Evolutionary conservation across 1,140 invertebrate genomes (phyloP), one percentile per base, ranked within the genome.

Genomic region (Drosophila sp.): DNA sequence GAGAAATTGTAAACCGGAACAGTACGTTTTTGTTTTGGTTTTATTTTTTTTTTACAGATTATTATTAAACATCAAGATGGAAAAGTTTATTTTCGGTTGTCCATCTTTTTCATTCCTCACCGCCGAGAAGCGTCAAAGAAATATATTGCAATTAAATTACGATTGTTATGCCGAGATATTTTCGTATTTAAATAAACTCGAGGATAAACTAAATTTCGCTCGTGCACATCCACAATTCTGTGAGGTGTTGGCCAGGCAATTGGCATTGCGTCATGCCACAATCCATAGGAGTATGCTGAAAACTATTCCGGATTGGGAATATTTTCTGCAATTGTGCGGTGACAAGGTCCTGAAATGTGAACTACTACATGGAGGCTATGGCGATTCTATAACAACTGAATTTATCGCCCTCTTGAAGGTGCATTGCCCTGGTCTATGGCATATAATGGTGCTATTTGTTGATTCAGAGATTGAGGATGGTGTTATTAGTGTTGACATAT

Each of bases 61-160:
- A 17, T 17, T 50, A 27, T 6, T 30, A 23, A 33, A 44, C 61
- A 5, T 57, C 10, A 67, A 10, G 54, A 86, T 86, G 83, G 57
- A 82, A 2, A 86, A 76, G 58, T 40, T 87, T 6, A 60, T 75
- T 0, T 47, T 85, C 2, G 79, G 63, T 2, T 83, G 83, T 60
- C 76, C 76, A 23, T 25, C 6, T 2, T 67, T 89, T 11, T 64
- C 63, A 17, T 87, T 86, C n/a, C 65, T 82, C 5, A 62, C n/a
- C 1, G 69, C n/a, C 1, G 69, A 60, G 29, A 79, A 71, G n/a
- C 55, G 40, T 40, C 63, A 80, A 44, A 63, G n/a, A 4, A 58
- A 33, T 56, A 61, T 89, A 25, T 79, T 90, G 5, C 68, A 90
- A 25, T 55, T 89, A 4, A 89, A 89, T n/a, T 85, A 89, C 60